phyloP scores from a whole-genome alignment of 1,140 invertebrate species.

The Drosophila mojavensis region DNA sequence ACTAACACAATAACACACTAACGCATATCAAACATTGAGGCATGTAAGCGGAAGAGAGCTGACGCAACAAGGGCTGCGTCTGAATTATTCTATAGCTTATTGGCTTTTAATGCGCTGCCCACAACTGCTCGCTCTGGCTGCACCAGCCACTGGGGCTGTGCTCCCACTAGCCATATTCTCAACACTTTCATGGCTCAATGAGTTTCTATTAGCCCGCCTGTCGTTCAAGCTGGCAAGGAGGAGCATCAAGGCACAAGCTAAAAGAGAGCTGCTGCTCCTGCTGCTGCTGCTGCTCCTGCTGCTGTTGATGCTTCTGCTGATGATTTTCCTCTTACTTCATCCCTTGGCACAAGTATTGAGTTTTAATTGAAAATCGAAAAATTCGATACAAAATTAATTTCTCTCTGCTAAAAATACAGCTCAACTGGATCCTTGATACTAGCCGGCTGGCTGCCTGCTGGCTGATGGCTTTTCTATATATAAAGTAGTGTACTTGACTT shows the following conservation, averaged over 20 bases:
- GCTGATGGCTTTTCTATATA: constrained; percentile 34
- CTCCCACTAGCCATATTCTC: constrained; percentile 50
- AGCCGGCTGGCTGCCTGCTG: constrained; percentile 2
- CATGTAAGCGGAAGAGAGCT: neutral
- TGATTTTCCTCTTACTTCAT: constrained; percentile 9
- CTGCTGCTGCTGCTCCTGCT: neutral
- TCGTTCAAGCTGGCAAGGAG: constrained; percentile 12
- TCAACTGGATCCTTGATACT: constrained; percentile 18
- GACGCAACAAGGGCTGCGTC: constrained; percentile 1
- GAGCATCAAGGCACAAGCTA: neutral
- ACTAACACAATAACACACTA: constrained; percentile 23
- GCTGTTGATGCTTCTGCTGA: no score
- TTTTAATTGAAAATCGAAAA: constrained; percentile 83
- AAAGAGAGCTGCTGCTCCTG: constrained; percentile 31
- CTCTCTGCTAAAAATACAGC: constrained; percentile 78
- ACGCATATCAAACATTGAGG: constrained; percentile 14
- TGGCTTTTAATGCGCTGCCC: constrained; percentile 69
- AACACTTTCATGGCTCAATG: constrained; percentile 81
- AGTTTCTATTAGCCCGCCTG: constrained; percentile 73
- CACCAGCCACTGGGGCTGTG: constrained; percentile 3
- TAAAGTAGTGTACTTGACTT: constrained; percentile 37
- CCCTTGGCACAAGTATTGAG: constrained; percentile 53
- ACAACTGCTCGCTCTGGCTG: constrained; percentile 29
- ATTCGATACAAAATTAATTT: constrained; percentile 83
- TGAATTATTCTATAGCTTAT: constrained; percentile 75